Base-by-base conservation (phyloP, 1,140 invertebrate species). In the Procambarus clarkii region DNA sequence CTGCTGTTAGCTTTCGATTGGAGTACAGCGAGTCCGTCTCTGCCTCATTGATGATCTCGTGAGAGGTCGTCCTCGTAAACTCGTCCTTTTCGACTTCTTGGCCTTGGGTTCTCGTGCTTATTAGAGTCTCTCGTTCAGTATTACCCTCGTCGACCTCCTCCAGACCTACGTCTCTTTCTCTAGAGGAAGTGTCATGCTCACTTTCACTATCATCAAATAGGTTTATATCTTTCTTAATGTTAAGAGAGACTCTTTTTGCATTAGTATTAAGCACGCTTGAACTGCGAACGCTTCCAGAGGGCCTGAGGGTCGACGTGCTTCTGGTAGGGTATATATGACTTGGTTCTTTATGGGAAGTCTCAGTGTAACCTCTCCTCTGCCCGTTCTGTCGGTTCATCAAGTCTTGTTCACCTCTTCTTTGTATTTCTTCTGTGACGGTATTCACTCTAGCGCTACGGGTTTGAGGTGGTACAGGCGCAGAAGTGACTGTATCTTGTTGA, bases 1-100 rank as follows among this genome's bases (percentile, higher is more conserved):
- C 74, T 50, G 85, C 83, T 7, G 82, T 85, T 21, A 84, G 45
- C 45, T 9, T 9, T 64, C 83, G 83, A 9, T 9, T 18, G 46
- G 18, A 21, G n/a, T 60, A 18, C 64, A 13, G 21, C 0, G 69
- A 3, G 3, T 34, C 69, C 0, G 21, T 64, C 2, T 46, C 71
- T 5, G 24, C 69, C 1, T 50, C 46, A 45, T 9, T 46, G 21
- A n/a, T 50, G 13, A 34, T 50, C 80, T 58, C 46, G 3, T 82
- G 80, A 2, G 80, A 82, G 18, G 13, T 7, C 24, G 77, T 48
- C 11, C 48, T n/a, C 5, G 77, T 50, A 21, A 79, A 46, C 77
- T 79, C 77, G 9, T 46, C 48, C 45, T 48, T n/a, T 7, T 50
- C 21, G 0, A 24, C 7, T 48, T 34, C 48, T 48, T 18, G 77